Percentiles rank a stretch among this genome's conserved stretches.
Conservation (phyloP, 2,888 invertebrate species). For the Metallyticus violacea region DNA sequence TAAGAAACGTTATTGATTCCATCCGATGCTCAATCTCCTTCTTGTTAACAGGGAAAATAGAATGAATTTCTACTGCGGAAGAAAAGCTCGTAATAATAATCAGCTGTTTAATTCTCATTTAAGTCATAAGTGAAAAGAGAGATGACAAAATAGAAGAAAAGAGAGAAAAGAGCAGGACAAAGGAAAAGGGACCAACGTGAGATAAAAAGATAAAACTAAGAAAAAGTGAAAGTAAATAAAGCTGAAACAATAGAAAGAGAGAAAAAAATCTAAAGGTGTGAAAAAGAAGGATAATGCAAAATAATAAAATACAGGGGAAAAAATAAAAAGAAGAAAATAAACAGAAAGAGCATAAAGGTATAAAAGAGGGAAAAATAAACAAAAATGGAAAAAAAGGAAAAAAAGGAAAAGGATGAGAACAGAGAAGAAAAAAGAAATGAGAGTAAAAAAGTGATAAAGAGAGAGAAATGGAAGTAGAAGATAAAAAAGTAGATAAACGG, state of each 20-base stretch:
- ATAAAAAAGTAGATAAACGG: neutral
- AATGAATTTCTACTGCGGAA: no score
- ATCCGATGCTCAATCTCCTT: no score
- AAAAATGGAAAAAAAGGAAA: neutral
- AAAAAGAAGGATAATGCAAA: neutral
- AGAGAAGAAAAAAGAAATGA: neutral
- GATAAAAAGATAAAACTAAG: neutral
- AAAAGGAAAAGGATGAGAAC: neutral
- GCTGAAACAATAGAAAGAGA: no score
- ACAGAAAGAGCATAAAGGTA: conserved; percentile 1
- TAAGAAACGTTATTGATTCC: neutral
- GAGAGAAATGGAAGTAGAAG: neutral
- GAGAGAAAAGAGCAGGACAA: neutral
- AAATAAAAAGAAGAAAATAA: neutral
- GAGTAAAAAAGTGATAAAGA: neutral
- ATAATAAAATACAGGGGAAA: neutral
- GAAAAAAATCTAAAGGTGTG: neutral
- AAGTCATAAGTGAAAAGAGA: no score
- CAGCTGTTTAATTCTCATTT: no score
- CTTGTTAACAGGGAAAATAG: no score
- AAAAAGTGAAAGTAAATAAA: no score
- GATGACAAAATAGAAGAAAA: neutral
- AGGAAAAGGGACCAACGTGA: neutral
- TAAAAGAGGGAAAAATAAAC: neutral
- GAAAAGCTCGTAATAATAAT: no score